phyloP scores from a whole-genome alignment of 2,113 vertebrate genomes.

The Gymnobelideus leadbeateri region DNA sequence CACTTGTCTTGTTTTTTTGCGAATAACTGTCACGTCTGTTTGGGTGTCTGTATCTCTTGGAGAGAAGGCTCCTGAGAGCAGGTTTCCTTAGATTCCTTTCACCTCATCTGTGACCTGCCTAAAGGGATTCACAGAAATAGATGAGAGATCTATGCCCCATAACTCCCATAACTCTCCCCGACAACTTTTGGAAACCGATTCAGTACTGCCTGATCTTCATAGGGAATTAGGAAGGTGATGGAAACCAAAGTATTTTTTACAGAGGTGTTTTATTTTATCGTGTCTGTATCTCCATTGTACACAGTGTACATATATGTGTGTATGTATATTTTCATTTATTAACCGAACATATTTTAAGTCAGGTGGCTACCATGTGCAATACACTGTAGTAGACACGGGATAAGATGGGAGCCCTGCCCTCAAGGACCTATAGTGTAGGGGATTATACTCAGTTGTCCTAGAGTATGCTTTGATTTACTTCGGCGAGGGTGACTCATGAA shows the following conservation, averaged over 20 bases:
- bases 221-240: constrained; percentile 12
- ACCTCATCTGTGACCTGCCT: constrained; percentile 68
- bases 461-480: background rate
- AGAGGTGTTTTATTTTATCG: background rate
- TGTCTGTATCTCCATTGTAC: background rate
- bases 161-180: constrained; percentile 64
- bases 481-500: no score
- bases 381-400: background rate
- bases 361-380: background rate
- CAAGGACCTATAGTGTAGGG: background rate
- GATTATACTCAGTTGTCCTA: background rate
- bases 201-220: constrained; percentile 10
- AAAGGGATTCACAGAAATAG: constrained; percentile 56
- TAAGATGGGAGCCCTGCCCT: background rate
- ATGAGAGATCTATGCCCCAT: constrained; percentile 55
- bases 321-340: background rate
- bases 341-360: background rate
- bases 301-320: background rate
- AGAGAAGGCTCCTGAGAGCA: constrained; percentile 72
- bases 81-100: constrained; percentile 65
- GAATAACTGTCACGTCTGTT: constrained; percentile 85
- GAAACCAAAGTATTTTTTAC: constrained; percentile 23
- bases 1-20: constrained; percentile 59
- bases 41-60: constrained; percentile 79
- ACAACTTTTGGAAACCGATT: constrained; percentile 48